A percentile compares a stretch with the other conserved stretches of the same genome.
These are phyloP conservation scores for Iselma pallidipennis DNA, from an alignment of 2,888 invertebrate genomes.

Conservation along the genomic window DNA sequence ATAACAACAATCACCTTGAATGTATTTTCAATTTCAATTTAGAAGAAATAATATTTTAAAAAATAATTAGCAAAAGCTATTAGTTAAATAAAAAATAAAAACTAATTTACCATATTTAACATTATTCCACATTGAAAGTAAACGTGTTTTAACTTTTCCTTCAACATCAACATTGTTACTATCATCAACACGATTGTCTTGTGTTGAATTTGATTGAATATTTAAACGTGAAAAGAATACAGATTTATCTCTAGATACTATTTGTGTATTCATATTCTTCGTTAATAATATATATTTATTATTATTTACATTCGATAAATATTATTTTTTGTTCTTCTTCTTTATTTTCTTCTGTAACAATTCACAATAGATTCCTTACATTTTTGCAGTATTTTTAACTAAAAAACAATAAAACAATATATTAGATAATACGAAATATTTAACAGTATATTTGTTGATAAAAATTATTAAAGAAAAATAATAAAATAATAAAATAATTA, in stretches of 20 bases:
- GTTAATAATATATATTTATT: background rate
- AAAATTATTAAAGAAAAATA: background rate
- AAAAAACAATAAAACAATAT: too few relatives aligned
- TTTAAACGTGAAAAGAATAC: slow-evolving; percentile 35
- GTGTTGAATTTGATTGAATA: slow-evolving; percentile 39
- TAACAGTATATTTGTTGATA: too few relatives aligned
- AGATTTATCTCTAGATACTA: slow-evolving; percentile 40
- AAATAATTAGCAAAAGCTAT: background rate
- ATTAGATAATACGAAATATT: too few relatives aligned
- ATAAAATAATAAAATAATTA: background rate
- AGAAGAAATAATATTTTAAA: background rate
- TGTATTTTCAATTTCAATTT: background rate
- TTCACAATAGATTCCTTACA: background rate
- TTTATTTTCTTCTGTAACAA: too few relatives aligned
- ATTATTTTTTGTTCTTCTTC: too few relatives aligned
- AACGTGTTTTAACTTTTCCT: slow-evolving; percentile 78
- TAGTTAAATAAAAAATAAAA: background rate
- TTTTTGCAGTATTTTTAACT: background rate
- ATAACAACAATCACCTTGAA: background rate
- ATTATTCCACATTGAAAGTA: slow-evolving; percentile 90
- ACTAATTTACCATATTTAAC: slow-evolving; percentile 74
- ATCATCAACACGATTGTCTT: slow-evolving; percentile 46
- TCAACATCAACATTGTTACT: slow-evolving; percentile 61
- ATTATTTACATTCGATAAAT: background rate
- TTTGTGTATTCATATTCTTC: slow-evolving; percentile 42